Percentiles rank a stretch among this genome's conserved stretches.
Evolutionary conservation across 2,113 vertebrate species (phyloP).

Genomic region (Typhlomys cinereus): DNA sequence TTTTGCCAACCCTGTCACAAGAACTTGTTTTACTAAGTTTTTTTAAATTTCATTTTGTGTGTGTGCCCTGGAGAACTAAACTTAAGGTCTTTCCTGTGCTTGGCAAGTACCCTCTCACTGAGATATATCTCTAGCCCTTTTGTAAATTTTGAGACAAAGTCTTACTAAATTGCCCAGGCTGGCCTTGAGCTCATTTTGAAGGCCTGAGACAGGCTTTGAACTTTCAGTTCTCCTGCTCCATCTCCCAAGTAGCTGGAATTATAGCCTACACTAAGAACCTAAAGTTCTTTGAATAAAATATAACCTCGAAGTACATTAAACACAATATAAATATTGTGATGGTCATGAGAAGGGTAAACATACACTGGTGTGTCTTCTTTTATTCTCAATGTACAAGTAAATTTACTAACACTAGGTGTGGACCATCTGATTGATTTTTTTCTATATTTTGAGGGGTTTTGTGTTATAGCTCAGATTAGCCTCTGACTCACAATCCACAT

Average conservation of each 20-base stretch:
- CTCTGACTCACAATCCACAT: too few species aligned
- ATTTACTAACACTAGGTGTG: not conserved
- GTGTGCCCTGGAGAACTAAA: not conserved
- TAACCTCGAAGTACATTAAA: slow-evolving; percentile 12
- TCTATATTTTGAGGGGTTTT: not conserved
- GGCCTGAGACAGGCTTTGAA: not conserved
- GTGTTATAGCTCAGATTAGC: not conserved
- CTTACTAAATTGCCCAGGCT: not conserved
- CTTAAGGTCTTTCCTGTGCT: too few species aligned
- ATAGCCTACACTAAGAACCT: not conserved
- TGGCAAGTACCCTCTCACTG: too few species aligned
- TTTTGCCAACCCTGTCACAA: not conserved
- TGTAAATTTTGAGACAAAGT: not conserved
- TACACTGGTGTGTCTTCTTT: slow-evolving; percentile 20
- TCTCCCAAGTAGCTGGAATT: not conserved
- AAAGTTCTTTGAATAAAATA: slow-evolving; percentile 27
- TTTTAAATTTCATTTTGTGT: not conserved
- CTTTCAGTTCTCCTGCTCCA: not conserved
- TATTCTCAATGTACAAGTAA: slow-evolving; percentile 17
- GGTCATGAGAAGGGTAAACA: not conserved
- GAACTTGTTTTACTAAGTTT: not conserved
- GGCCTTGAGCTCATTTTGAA: not conserved
- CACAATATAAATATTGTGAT: slow-evolving; percentile 11
- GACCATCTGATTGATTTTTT: not conserved
- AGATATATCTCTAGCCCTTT: not conserved